These are phyloP conservation scores for Piezodorus guildinii DNA, from an alignment of 1,140 invertebrate species.

Conservation along the genomic window DNA sequence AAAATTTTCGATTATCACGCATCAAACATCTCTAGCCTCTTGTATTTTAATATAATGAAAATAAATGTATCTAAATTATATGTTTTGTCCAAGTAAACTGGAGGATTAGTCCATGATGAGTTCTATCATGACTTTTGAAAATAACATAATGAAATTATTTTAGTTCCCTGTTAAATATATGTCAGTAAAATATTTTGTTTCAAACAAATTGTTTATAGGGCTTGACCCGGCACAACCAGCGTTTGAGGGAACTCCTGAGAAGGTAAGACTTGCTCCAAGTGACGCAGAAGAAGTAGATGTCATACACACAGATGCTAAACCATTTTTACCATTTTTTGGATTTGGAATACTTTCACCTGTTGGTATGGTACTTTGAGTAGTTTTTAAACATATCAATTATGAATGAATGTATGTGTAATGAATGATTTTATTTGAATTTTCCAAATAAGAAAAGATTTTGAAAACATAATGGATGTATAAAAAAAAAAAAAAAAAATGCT, in stretches of 20 bases:
- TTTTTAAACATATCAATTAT: neutral
- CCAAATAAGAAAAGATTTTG: too few species aligned
- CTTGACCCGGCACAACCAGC: conserved; percentile 39
- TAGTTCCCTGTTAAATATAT: neutral
- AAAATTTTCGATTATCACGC: too few species aligned
- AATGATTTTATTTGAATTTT: too few species aligned
- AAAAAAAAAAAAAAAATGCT: too few species aligned
- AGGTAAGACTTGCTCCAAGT: conserved; percentile 32
- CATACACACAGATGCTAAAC: conserved; percentile 38
- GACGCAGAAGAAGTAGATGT: conserved; percentile 39
- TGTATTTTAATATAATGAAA: too few species aligned
- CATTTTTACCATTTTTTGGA: conserved; percentile 34
- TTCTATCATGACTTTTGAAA: too few species aligned
- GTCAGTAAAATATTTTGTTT: conserved; percentile 2
- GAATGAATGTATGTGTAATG: too few species aligned
- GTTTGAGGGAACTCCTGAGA: conserved; percentile 35
- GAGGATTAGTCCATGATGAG: too few species aligned
- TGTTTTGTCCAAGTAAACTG: too few species aligned
- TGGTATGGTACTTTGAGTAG: conserved; percentile 25
- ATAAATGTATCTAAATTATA: too few species aligned
- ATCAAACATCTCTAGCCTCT: too few species aligned
- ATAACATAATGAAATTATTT: neutral
- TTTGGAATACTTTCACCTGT: conserved; percentile 34
- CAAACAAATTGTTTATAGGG: conserved; percentile 29
- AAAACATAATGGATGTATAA: too few species aligned